Evolutionary conservation across 2,888 invertebrate genomes (phyloP).

Genomic region (Sinhomidia bicolor): DNA sequence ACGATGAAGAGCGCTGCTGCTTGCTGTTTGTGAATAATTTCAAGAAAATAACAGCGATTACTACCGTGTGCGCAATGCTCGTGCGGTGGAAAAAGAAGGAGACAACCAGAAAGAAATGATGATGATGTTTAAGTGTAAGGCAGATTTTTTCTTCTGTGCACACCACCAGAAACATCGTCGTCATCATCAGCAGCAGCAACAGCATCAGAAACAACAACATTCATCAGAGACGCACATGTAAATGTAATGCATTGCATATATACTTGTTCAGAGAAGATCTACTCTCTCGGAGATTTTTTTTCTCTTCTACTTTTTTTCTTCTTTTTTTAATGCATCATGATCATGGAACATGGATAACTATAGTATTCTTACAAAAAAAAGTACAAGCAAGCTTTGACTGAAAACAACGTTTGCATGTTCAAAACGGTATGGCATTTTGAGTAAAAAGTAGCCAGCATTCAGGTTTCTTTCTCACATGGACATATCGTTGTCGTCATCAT

Average conservation of each 20-base stretch:
- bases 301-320: not conserved
- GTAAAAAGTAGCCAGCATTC: constrained; percentile 1
- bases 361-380: not conserved
- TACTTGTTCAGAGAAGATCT: constrained; percentile 54
- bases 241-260: constrained; percentile 36
- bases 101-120: constrained; percentile 66
- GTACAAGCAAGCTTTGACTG: not conserved
- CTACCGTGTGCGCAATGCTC: constrained; percentile 50
- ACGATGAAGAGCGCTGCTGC: constrained; percentile 10
- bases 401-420: not conserved
- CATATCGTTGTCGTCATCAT: not conserved
- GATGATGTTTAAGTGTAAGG: constrained; percentile 51
- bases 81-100: constrained; percentile 59
- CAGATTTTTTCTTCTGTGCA: constrained; percentile 55
- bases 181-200: constrained; percentile 5
- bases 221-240: constrained; percentile 38
- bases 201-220: constrained; percentile 36
- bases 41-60: constrained; percentile 5
- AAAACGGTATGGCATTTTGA: not conserved
- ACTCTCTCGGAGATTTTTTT: constrained; percentile 51
- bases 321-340: constrained; percentile 42
- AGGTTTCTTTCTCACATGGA: constrained; percentile 36
- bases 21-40: constrained; percentile 42
- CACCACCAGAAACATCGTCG: not conserved
- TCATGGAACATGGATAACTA: constrained; percentile 54